phyloP scores from a whole-genome alignment of 2,797 vertebrate genomes.

The Odontamblyopus lacepedii region DNA sequence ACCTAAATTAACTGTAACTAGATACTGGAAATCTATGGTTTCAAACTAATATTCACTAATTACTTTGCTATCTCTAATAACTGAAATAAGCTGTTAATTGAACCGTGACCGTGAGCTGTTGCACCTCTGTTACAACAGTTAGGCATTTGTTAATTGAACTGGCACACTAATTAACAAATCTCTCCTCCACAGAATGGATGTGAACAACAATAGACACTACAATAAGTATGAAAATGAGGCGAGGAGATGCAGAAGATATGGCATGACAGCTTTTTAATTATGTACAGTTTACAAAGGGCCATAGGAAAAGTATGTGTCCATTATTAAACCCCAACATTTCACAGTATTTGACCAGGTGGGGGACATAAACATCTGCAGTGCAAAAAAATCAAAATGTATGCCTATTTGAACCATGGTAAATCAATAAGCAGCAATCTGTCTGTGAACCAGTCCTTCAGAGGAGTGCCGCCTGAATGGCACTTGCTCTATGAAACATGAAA shows the following conservation, averaged over 20 bases:
- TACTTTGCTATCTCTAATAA: slow-evolving; percentile 9
- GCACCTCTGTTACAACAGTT: slow-evolving; percentile 36
- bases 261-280: slow-evolving; percentile 64
- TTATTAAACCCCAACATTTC: neutral
- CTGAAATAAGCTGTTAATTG: slow-evolving; percentile 28
- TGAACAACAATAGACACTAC: slow-evolving; percentile 4
- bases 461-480: slow-evolving; percentile 10
- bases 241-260: slow-evolving; percentile 36
- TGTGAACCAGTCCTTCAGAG: slow-evolving; percentile 32
- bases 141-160: slow-evolving; percentile 34
- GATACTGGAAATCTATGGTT: too few species aligned
- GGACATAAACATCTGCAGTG: slow-evolving; percentile 30
- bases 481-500: slow-evolving; percentile 16
- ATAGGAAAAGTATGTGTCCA: slow-evolving; percentile 33
- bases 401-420: slow-evolving; percentile 22
- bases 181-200: slow-evolving; percentile 20
- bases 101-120: slow-evolving; percentile 1
- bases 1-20: too few species aligned
- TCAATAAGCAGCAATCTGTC: slow-evolving; percentile 28
- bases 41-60: neutral
- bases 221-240: slow-evolving; percentile 47
- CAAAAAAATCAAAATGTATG: slow-evolving; percentile 10
- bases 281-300: slow-evolving; percentile 37
- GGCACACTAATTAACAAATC: slow-evolving; percentile 21
- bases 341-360: slow-evolving; percentile 38